Percentiles rank a stretch among this genome's conserved stretches.
Evolutionary conservation across 2,113 vertebrate species (phyloP).

Genomic region (Coreoperca whiteheadi): DNA sequence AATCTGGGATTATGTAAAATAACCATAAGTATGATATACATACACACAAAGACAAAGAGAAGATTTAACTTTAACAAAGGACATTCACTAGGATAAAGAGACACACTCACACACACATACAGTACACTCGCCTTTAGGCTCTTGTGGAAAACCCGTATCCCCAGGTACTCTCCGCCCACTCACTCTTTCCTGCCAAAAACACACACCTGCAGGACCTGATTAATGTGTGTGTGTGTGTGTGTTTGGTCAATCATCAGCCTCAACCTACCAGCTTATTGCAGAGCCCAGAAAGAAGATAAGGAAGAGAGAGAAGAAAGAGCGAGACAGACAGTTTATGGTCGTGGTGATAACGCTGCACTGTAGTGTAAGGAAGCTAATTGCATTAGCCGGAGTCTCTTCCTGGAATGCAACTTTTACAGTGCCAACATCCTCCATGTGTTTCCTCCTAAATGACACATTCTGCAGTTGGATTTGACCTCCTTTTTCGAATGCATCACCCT

Average conservation of each 20-base stretch:
- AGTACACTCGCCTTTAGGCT: slow-evolving; percentile 51
- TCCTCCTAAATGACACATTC: slow-evolving; percentile 29
- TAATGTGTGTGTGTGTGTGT: not conserved
- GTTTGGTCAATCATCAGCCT: slow-evolving; percentile 26
- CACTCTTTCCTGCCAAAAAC: slow-evolving; percentile 29
- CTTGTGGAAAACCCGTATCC: slow-evolving; percentile 46
- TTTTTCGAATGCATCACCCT: slow-evolving; percentile 3
- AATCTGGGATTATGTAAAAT: not conserved
- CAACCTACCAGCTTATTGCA: slow-evolving; percentile 21
- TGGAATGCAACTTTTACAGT: slow-evolving; percentile 58
- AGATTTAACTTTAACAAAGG: not conserved
- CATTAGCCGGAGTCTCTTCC: slow-evolving; percentile 49
- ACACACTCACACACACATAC: not conserved
- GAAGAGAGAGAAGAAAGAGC: not conserved
- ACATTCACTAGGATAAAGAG: not conserved
- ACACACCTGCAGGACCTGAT: slow-evolving; percentile 52
- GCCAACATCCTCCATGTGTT: slow-evolving; percentile 62
- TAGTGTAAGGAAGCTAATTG: slow-evolving; percentile 1
- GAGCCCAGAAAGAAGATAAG: slow-evolving; percentile 36
- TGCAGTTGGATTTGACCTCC: slow-evolving; percentile 15
- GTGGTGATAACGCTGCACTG: not conserved
- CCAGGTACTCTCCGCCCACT: slow-evolving; percentile 38
- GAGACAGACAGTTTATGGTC: not conserved
- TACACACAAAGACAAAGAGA: not conserved
- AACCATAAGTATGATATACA: not conserved